These are phyloP conservation scores for Chalcis sispes DNA, from an alignment of 2,888 invertebrate species.

Conservation along the genomic window DNA sequence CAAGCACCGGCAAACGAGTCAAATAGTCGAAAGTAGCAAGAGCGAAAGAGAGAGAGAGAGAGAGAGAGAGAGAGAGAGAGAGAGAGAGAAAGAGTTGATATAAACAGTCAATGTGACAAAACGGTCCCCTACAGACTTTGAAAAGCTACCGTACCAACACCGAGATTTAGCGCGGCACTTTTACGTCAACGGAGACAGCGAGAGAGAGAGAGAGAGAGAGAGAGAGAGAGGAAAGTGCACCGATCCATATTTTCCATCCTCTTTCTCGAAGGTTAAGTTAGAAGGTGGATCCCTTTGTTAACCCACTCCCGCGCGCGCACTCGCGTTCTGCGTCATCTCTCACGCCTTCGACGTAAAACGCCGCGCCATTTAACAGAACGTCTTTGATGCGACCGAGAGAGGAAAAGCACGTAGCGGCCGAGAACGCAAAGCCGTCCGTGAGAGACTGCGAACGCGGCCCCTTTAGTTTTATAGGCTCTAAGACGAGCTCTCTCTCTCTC, in stretches of 20 bases:
- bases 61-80: too few relatives aligned
- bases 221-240: slow-evolving; percentile 1
- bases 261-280: slow-evolving; percentile 29
- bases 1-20: slow-evolving; percentile 43
- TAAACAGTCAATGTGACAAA: slow-evolving; percentile 54
- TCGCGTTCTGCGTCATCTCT: slow-evolving; percentile 57
- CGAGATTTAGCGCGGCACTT: slow-evolving; percentile 56
- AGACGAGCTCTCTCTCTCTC: too few relatives aligned
- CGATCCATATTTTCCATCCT: slow-evolving; percentile 19
- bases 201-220: too few relatives aligned
- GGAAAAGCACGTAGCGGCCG: too few relatives aligned
- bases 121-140: slow-evolving; percentile 54
- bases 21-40: slow-evolving; percentile 1
- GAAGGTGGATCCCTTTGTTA: slow-evolving; percentile 63
- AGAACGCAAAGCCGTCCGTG: background rate
- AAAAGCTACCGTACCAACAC: slow-evolving; percentile 12
- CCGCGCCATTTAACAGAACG: slow-evolving; percentile 59
- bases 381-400: slow-evolving; percentile 27
- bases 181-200: slow-evolving; percentile 25
- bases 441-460: background rate
- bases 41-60: too few relatives aligned
- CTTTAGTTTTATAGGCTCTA: slow-evolving; percentile 29
- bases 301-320: slow-evolving; percentile 58
- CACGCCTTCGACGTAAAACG: slow-evolving; percentile 66
- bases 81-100: slow-evolving; percentile 34